These are phyloP conservation scores for Xyrichtys novacula DNA, from an alignment of 2,797 vertebrate species.

Conservation along the genomic window DNA sequence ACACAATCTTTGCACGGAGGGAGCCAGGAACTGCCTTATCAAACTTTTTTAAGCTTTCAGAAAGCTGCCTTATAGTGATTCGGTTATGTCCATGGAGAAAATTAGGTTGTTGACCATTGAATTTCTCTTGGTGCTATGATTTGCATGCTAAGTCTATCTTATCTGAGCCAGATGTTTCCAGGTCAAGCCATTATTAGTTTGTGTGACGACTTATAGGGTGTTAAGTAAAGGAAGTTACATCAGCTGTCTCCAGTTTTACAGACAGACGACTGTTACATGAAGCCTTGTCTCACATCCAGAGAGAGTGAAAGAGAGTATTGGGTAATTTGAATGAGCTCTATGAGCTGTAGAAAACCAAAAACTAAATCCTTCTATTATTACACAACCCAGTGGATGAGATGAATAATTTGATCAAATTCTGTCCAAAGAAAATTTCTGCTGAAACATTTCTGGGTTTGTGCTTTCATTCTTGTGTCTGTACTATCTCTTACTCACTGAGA, in stretches of 20 bases:
- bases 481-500: slow-evolving; percentile 14
- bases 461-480: slow-evolving; percentile 16
- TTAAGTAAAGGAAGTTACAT: slow-evolving; percentile 60
- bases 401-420: background rate
- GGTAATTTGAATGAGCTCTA: slow-evolving; percentile 53
- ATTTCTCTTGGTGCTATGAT: slow-evolving; percentile 13
- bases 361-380: slow-evolving; percentile 13
- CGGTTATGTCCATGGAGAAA: background rate
- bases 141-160: slow-evolving; percentile 28
- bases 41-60: slow-evolving; percentile 6
- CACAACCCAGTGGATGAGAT: background rate
- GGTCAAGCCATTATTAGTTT: slow-evolving; percentile 31
- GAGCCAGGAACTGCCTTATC: slow-evolving; percentile 23
- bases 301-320: slow-evolving; percentile 73
- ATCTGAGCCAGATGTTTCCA: slow-evolving; percentile 65
- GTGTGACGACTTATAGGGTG: slow-evolving; percentile 41
- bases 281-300: slow-evolving; percentile 24
- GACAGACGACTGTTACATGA: slow-evolving; percentile 62
- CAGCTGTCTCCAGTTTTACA: slow-evolving; percentile 57
- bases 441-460: slow-evolving; percentile 6
- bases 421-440: slow-evolving; percentile 18
- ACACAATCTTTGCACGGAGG: slow-evolving; percentile 41
- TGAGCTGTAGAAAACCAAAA: slow-evolving; percentile 32
- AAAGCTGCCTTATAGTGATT: slow-evolving; percentile 28
- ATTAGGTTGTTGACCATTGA: too few relatives aligned